These are phyloP conservation scores for Drosophila chauvacae DNA, from an alignment of 1,140 invertebrate genomes.

Conservation along the genomic window DNA sequence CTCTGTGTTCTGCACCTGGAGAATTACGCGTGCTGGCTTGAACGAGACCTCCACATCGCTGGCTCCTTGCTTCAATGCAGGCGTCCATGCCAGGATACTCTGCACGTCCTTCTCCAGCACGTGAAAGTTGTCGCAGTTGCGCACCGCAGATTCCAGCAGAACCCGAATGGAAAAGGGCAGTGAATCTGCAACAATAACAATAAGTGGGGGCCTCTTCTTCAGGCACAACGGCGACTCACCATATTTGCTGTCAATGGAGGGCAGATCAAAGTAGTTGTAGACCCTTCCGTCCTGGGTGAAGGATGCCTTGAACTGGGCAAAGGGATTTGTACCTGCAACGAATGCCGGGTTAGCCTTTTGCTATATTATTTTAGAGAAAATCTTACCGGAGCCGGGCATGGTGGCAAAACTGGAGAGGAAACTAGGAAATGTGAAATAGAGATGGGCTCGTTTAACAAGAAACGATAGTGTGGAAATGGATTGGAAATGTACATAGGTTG, in stretches of 20 bases:
- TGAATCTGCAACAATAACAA: conserved; percentile 84
- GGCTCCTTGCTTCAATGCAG: conserved; percentile 87
- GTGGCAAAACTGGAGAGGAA: conserved; percentile 13
- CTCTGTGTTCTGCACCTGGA: conserved; percentile 88
- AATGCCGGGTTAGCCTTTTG: conserved; percentile 3
- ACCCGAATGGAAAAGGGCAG: conserved; percentile 97
- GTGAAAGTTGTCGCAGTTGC: conserved; percentile 98
- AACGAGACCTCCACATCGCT: conserved; percentile 96
- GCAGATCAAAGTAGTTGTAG: conserved; percentile 91
- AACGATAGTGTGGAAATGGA: too few species aligned
- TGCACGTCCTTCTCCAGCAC: conserved; percentile 93
- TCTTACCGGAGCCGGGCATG: conserved; percentile 38
- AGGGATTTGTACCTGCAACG: conserved; percentile 88
- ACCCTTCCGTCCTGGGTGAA: conserved; percentile 88
- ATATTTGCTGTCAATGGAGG: conserved; percentile 89
- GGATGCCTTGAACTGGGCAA: conserved; percentile 86
- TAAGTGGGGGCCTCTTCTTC: background rate
- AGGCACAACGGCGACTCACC: conserved; percentile 86
- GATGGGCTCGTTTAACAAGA: conserved; percentile 2
- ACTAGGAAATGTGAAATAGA: background rate
- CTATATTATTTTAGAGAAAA: background rate
- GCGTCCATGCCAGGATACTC: conserved; percentile 95
- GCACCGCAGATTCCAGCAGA: conserved; percentile 96
- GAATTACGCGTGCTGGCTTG: conserved; percentile 96
- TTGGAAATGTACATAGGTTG: too few species aligned